phyloP scores from a whole-genome alignment of 2,113 vertebrate genomes.

The Motacilla tschutschensis region DNA sequence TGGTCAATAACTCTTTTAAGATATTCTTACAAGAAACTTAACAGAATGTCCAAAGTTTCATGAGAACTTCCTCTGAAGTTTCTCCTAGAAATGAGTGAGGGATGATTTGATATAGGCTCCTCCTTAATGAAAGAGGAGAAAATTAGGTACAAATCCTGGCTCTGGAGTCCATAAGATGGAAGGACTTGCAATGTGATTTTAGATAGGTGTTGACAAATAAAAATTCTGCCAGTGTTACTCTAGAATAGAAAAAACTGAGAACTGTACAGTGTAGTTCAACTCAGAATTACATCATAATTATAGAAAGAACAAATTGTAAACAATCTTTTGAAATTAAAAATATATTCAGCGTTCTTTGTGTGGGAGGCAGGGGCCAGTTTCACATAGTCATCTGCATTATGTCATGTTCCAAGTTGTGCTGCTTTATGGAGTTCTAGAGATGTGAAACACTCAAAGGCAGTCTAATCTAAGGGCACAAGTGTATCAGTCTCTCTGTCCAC shows the following conservation, averaged over 20 bases:
- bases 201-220: neutral
- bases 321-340: neutral
- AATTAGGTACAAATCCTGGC: neutral
- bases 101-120: neutral
- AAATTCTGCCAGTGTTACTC: neutral
- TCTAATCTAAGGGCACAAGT: neutral
- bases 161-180: neutral
- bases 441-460: neutral
- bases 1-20: neutral
- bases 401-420: neutral
- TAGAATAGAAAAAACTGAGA: neutral
- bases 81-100: neutral
- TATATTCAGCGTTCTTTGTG: neutral
- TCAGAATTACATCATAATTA: neutral
- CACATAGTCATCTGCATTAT: neutral
- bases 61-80: neutral
- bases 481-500: neutral
- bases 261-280: neutral
- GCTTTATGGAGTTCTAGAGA: neutral
- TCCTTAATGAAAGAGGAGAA: neutral
- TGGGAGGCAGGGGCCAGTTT: neutral
- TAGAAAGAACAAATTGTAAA: neutral
- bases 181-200: neutral
- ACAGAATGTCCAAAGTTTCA: neutral
- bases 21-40: neutral